These are phyloP conservation scores for Camponotus floridanus DNA, from an alignment of 1,140 invertebrate genomes.

Conservation along the genomic window DNA sequence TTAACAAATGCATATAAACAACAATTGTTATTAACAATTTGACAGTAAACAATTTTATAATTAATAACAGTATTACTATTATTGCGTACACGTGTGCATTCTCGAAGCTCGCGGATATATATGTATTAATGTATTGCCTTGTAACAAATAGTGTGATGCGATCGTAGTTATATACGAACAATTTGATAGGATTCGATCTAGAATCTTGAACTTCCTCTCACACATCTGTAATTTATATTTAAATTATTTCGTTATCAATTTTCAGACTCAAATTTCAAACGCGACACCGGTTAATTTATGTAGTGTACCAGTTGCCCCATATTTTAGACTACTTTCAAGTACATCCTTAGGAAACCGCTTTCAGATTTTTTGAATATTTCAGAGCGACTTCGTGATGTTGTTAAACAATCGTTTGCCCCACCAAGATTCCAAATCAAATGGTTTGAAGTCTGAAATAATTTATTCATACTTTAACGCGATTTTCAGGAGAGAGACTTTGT, in stretches of 20 bases:
- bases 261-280: slow-evolving; percentile 46
- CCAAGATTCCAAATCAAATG: slow-evolving; percentile 95
- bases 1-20: slow-evolving; percentile 44
- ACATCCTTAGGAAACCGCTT: slow-evolving; percentile 42
- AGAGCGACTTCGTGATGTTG: slow-evolving; percentile 92
- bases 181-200: slow-evolving; percentile 4
- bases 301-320: slow-evolving; percentile 41
- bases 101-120: not conserved
- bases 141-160: not conserved
- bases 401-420: slow-evolving; percentile 94
- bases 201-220: slow-evolving; percentile 11
- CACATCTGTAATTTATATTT: slow-evolving; percentile 19
- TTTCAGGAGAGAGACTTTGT: not conserved
- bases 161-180: not conserved
- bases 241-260: slow-evolving; percentile 52
- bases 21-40: slow-evolving; percentile 33
- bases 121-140: not conserved
- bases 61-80: slow-evolving; percentile 21
- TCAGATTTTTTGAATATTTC: slow-evolving; percentile 74
- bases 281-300: slow-evolving; percentile 32
- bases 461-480: slow-evolving; percentile 13
- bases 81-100: not conserved
- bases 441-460: slow-evolving; percentile 91
- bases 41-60: slow-evolving; percentile 7
- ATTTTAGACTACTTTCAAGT: slow-evolving; percentile 57